These are phyloP conservation scores for Crepidodera aurea DNA, from an alignment of 2,888 invertebrate species.

Conservation along the genomic window DNA sequence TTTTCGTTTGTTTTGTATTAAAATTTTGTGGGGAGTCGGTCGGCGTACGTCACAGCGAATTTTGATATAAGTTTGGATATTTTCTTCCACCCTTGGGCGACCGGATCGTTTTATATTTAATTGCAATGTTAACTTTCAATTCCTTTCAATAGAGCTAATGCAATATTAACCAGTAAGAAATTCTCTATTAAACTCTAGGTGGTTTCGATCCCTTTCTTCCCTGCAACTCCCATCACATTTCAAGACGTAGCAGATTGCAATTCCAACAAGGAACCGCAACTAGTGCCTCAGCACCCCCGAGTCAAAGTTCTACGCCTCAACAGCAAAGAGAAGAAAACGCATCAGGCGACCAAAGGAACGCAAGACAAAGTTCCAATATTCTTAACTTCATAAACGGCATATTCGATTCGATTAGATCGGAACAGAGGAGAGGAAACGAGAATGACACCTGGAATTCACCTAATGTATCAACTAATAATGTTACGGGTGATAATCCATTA, in stretches of 20 bases:
- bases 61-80: no score
- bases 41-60: no score
- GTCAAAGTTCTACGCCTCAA: not conserved
- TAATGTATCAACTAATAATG: conserved; percentile 1
- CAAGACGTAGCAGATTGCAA: conserved; percentile 46
- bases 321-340: conserved; percentile 11
- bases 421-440: conserved; percentile 36
- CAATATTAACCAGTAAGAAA: no score
- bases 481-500: conserved; percentile 12
- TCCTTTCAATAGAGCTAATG: no score
- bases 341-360: conserved; percentile 15
- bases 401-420: conserved; percentile 46
- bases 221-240: conserved; percentile 76
- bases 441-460: conserved; percentile 18
- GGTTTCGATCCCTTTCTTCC: conserved; percentile 74
- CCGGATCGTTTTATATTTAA: no score
- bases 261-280: conserved; percentile 17
- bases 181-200: conserved; percentile 15
- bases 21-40: no score
- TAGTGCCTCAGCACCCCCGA: conserved; percentile 5
- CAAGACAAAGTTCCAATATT: conserved; percentile 33
- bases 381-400: conserved; percentile 50
- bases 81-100: no score
- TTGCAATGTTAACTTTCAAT: no score
- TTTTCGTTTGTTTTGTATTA: no score